Evolutionary conservation across 2,888 invertebrate species (phyloP).

Genomic region (Ernsta delagoae): DNA sequence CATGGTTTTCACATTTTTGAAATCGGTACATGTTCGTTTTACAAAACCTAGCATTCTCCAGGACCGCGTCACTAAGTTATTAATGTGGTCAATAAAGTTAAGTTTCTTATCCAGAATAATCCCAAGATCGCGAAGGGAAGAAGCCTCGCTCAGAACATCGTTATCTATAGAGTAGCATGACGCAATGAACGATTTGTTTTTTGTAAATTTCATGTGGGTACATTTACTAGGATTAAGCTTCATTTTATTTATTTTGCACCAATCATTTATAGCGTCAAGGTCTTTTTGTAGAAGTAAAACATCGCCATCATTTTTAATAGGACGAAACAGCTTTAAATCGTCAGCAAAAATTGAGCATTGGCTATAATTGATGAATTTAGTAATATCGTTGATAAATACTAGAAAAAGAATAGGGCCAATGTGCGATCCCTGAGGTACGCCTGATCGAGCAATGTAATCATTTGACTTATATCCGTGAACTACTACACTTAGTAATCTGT

Average conservation of each 20-base stretch:
- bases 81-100: neutral
- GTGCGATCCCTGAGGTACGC: slow-evolving; percentile 1
- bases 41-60: slow-evolving; percentile 1
- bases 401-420: neutral
- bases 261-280: neutral
- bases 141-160: neutral
- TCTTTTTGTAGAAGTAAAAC: neutral
- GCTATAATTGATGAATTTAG: neutral
- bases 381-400: neutral
- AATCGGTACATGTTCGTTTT: neutral
- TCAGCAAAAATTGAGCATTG: neutral
- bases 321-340: neutral
- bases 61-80: neutral
- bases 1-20: neutral
- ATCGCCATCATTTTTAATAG: neutral
- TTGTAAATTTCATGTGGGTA: neutral
- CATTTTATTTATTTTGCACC: slow-evolving; percentile 3
- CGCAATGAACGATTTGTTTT: neutral
- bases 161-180: neutral
- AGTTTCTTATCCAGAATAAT: slow-evolving; percentile 7
- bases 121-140: slow-evolving; percentile 2
- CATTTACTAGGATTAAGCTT: neutral
- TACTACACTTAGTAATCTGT: neutral
- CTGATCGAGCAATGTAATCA: neutral
- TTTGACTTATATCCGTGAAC: neutral